phyloP scores from a whole-genome alignment of 1,140 invertebrate species.

The Vanessa atalanta region DNA sequence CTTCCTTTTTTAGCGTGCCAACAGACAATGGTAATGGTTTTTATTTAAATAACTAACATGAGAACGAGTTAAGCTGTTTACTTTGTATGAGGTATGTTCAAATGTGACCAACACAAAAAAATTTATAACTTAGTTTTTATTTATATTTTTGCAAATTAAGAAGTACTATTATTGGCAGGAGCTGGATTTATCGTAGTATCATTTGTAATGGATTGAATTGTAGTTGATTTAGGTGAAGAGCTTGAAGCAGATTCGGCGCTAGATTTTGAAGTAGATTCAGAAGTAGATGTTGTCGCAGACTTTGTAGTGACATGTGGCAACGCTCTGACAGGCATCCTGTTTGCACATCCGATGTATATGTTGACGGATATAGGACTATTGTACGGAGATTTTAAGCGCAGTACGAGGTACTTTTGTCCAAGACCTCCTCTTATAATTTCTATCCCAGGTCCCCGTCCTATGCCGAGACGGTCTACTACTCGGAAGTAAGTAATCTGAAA shows the following conservation, averaged over 20 bases:
- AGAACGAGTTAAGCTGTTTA: too few relatives aligned
- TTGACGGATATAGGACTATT: conserved; percentile 61
- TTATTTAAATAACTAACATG: too few relatives aligned
- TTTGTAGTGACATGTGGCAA: background rate
- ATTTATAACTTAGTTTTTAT: too few relatives aligned
- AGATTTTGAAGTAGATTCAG: conserved; percentile 27
- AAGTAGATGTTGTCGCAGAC: background rate
- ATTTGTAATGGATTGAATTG: background rate
- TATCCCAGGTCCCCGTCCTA: conserved; percentile 52
- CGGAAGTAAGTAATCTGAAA: conserved; percentile 68
- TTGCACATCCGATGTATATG: conserved; percentile 59
- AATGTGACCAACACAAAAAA: too few relatives aligned
- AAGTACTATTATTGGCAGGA: too few relatives aligned
- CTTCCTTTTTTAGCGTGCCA: too few relatives aligned
- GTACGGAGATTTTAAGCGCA: conserved; percentile 51
- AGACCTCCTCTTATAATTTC: conserved; percentile 62
- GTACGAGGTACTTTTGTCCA: conserved; percentile 47
- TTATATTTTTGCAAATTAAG: too few relatives aligned
- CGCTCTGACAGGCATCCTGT: conserved; percentile 19
- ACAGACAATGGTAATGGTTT: too few relatives aligned
- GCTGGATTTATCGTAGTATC: too few relatives aligned
- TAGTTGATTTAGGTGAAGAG: background rate
- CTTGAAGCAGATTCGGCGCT: conserved; percentile 7
- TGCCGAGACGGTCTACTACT: conserved; percentile 59
- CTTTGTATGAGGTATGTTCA: too few relatives aligned